Conservation (phyloP, 1,140 invertebrate genomes). For the Oncopodura yosiiana region DNA sequence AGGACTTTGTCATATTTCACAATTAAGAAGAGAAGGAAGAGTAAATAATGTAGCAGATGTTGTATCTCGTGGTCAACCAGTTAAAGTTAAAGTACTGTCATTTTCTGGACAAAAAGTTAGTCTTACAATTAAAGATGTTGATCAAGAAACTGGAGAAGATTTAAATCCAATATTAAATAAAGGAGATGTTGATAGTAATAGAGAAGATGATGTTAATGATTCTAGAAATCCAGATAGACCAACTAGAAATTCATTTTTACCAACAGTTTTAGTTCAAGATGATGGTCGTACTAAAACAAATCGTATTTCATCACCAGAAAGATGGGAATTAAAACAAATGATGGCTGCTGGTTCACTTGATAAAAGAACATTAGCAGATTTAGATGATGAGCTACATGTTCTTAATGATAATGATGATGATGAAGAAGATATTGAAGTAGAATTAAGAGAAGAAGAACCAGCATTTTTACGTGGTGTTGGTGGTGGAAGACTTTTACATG, state of each 20-base stretch:
- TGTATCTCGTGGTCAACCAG: constrained; percentile 77
- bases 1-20: constrained; percentile 95
- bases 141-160: constrained; percentile 88
- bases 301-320: constrained; percentile 89
- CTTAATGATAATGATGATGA: constrained; percentile 79
- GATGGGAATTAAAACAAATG: constrained; percentile 83
- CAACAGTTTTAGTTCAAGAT: constrained; percentile 57
- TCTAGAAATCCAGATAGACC: constrained; percentile 76
- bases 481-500: constrained; percentile 75
- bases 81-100: constrained; percentile 86
- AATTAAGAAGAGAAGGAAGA: constrained; percentile 80
- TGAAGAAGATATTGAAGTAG: constrained; percentile 98
- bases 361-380: constrained; percentile 80
- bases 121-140: constrained; percentile 96
- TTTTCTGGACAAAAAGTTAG: constrained; percentile 89
- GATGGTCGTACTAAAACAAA: constrained; percentile 70
- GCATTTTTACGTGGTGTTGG: constrained; percentile 78
- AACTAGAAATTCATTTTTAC: constrained; percentile 56
- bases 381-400: constrained; percentile 65
- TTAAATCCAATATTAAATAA: constrained; percentile 66
- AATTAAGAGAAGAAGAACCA: constrained; percentile 96
- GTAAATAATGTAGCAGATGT: constrained; percentile 93
- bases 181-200: constrained; percentile 22
- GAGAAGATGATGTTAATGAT: constrained; percentile 32
- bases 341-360: constrained; percentile 72